Evolutionary conservation across 1,140 invertebrate species (phyloP).

Genomic region (Dendroctonus valens): DNA sequence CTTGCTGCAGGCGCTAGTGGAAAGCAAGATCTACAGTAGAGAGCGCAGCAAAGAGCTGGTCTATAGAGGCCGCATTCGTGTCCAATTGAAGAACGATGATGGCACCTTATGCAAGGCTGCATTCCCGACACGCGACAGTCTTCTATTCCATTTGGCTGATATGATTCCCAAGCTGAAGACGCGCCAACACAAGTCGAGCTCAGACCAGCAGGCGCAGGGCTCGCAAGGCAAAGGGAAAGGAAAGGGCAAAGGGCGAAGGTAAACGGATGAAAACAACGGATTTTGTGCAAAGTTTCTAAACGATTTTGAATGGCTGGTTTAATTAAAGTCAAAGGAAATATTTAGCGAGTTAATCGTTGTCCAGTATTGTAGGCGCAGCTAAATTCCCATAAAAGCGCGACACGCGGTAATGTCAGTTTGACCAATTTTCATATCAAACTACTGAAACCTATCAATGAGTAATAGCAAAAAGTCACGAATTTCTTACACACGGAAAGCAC

Average conservation of each 20-base stretch:
- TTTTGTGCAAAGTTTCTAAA: too few relatives aligned
- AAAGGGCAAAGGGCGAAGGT: conserved; percentile 46
- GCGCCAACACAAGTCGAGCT: conserved; percentile 54
- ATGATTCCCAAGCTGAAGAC: conserved; percentile 93
- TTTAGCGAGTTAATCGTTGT: too few relatives aligned
- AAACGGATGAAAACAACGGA: not conserved
- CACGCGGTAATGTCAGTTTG: too few relatives aligned
- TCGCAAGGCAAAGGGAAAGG: conserved; percentile 39
- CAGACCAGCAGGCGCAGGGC: conserved; percentile 37
- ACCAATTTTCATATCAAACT: too few relatives aligned
- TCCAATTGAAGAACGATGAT: conserved; percentile 92
- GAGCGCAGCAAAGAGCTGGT: conserved; percentile 86
- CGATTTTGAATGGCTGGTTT: too few relatives aligned
- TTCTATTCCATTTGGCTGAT: conserved; percentile 75
- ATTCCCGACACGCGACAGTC: conserved; percentile 73
- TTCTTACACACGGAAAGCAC: too few relatives aligned
- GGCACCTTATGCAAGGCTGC: conserved; percentile 72
- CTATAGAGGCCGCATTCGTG: conserved; percentile 81
- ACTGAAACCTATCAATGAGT: too few relatives aligned
- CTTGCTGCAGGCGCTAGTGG: conserved; percentile 67
- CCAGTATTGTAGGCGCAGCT: too few relatives aligned
- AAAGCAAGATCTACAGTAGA: conserved; percentile 92
- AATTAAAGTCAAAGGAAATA: too few relatives aligned
- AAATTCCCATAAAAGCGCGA: too few relatives aligned
- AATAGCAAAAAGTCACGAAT: too few relatives aligned